phyloP scores from a whole-genome alignment of 2,113 vertebrate species.

The Chiloscyllium plagiosum region DNA sequence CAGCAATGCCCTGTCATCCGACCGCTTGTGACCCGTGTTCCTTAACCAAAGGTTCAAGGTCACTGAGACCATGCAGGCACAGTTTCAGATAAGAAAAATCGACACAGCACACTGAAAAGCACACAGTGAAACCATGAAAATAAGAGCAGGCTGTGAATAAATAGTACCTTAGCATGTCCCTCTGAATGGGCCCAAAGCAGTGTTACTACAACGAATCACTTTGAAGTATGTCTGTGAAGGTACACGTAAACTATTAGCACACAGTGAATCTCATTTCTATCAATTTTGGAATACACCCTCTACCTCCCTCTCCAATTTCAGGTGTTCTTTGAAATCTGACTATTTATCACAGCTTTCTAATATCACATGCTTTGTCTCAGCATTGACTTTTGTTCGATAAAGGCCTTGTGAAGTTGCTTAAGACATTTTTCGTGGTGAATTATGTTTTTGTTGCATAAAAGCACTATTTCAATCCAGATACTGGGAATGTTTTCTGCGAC shows the following conservation, averaged over 20 bases:
- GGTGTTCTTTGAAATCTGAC: neutral
- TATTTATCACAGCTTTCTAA: neutral
- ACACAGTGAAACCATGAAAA: neutral
- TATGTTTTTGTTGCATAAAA: neutral
- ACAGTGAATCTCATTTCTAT: neutral
- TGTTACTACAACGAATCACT: neutral
- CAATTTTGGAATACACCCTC: too few species aligned
- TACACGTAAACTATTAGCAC: neutral
- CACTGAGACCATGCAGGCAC: neutral
- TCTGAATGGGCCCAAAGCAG: neutral
- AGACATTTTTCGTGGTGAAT: neutral
- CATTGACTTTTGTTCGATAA: neutral
- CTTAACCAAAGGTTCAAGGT: neutral
- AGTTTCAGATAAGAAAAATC: conserved; percentile 1
- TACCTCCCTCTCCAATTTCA: neutral
- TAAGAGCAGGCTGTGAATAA: neutral
- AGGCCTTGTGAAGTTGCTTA: neutral
- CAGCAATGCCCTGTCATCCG: neutral
- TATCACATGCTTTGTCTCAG: neutral
- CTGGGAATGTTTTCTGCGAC: neutral
- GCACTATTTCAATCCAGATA: neutral
- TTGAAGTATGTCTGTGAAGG: neutral
- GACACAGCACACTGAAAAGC: neutral
- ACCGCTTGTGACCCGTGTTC: neutral
- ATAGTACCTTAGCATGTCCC: neutral